Conservation (phyloP, 2,888 invertebrate genomes). For the Meliscaeva auricollis region DNA sequence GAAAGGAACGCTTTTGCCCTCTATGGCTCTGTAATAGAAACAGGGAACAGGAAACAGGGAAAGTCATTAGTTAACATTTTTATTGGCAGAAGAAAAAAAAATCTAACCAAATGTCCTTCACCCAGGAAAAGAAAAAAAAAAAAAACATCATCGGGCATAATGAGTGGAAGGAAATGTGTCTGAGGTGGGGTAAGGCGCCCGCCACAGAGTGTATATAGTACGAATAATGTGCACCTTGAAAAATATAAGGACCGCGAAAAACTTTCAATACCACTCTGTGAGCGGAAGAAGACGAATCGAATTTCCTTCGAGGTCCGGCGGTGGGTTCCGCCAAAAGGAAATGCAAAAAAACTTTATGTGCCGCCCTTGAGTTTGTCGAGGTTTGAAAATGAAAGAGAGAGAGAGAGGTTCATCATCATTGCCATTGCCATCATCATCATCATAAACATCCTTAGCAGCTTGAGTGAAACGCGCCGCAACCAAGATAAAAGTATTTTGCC, state of each 20-base stretch:
- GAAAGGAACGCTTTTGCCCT: background rate
- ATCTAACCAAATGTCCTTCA: constrained; percentile 62
- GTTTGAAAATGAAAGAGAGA: background rate
- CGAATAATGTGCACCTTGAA: constrained; percentile 63
- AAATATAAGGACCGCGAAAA: constrained; percentile 51
- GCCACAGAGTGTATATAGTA: background rate
- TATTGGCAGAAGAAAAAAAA: constrained; percentile 20
- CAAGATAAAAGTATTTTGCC: constrained; percentile 50
- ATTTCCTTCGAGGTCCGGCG: constrained; percentile 53
- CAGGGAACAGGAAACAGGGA: constrained; percentile 19
- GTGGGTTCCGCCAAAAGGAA: constrained; percentile 48
- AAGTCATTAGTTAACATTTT: constrained; percentile 54
- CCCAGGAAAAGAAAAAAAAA: constrained; percentile 26
- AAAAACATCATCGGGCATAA: background rate
- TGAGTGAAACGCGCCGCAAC: constrained; percentile 10
- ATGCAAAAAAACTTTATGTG: constrained; percentile 57
- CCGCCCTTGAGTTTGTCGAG: constrained; percentile 21
- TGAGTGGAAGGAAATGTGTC: background rate
- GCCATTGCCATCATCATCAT: constrained; percentile 11
- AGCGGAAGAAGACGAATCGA: constrained; percentile 69
- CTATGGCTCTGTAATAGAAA: constrained; percentile 12
- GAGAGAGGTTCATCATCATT: background rate
- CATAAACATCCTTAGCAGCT: background rate
- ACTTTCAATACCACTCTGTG: constrained; percentile 59
- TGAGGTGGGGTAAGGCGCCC: background rate